phyloP scores from a whole-genome alignment of 1,140 invertebrate species.

The Sitobion miscanthi region DNA sequence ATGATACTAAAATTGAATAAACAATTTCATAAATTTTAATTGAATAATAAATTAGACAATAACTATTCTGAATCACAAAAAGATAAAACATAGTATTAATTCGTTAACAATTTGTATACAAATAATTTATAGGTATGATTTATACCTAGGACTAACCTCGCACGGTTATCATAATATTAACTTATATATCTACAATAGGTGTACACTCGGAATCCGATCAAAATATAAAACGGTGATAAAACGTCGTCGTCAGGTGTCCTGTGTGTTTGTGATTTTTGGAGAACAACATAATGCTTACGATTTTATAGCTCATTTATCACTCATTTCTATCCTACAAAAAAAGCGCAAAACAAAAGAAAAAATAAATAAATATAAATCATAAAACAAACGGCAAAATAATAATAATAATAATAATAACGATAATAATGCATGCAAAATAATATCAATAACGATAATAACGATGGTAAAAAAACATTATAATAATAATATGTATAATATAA shows the following conservation, averaged over 20 bases:
- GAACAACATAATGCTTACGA: conserved; percentile 43
- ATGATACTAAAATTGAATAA: not conserved
- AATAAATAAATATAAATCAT: conserved; percentile 57
- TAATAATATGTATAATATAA: not conserved
- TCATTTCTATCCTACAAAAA: conserved; percentile 57
- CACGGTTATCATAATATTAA: not conserved
- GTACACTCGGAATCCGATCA: not conserved
- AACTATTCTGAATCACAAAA: not conserved
- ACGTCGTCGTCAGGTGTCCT: not conserved
- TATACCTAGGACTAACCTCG: conserved; percentile 1
- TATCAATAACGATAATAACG: not conserved
- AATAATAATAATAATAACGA: conserved; percentile 36
- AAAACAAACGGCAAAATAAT: conserved; percentile 52
- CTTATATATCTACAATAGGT: conserved; percentile 20
- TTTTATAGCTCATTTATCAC: conserved; percentile 57
- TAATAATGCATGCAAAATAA: conserved; percentile 38
- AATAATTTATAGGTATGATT: conserved; percentile 4
- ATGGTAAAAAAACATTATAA: not conserved
- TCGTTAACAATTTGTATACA: not conserved
- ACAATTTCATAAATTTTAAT: not conserved
- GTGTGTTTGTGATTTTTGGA: conserved; percentile 13
- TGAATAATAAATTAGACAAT: conserved; percentile 28
- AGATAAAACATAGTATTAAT: not conserved
- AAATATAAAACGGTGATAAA: not conserved
- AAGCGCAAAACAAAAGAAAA: conserved; percentile 57